Base-by-base conservation (phyloP, 2,888 invertebrate species). In the Ophion obscuratus region DNA sequence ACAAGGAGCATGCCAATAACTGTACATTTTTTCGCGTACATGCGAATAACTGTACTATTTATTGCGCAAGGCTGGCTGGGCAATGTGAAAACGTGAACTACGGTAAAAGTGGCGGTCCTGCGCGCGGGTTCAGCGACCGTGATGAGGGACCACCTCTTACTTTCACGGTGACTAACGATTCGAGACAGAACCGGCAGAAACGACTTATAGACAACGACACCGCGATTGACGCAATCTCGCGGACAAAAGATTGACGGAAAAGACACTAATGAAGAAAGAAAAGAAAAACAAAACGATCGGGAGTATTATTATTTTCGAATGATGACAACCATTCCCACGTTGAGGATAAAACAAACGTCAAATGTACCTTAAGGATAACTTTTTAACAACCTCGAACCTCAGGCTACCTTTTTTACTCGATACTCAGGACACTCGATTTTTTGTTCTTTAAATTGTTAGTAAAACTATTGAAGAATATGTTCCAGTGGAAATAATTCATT, bases 71-170 rank as follows among this genome's bases (percentile, higher is more conserved):
- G 7, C 59, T 53, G 40, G 62, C 31, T n/a, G 73, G n/a, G 14
- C 17, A 57, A 66, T 66, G 73, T 68, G 68, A 79, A 64, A 79
- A 83, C 59, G 71, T 62, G 80, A 83, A 82, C 71, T 81, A 85
- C 87, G 87, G 88, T 89, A 90, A 89, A 90, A 88, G 88, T 86
- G 88, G 78, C 88, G 86, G 89, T 87, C 87, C 89, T 74, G 81
- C 61, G 89, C 83, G 90, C 68, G 89, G 83, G 90, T 91, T 91
- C 91, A 89, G 86, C 88, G 90, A 90, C 90, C 91, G 88, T 91
- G 89, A 90, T 90, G 87, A 87, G 88, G 89, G 87, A 88, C 81
- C 87, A 86, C 88, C 89, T 89, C 88, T 91, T 91, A 91, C 91
- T 91, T 91, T 90, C 90, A 89, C 89, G 87, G 81, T 86, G 88